Base-by-base conservation (phyloP, 1,140 invertebrate species). In the Trachymyrmex septentrionalis region DNA sequence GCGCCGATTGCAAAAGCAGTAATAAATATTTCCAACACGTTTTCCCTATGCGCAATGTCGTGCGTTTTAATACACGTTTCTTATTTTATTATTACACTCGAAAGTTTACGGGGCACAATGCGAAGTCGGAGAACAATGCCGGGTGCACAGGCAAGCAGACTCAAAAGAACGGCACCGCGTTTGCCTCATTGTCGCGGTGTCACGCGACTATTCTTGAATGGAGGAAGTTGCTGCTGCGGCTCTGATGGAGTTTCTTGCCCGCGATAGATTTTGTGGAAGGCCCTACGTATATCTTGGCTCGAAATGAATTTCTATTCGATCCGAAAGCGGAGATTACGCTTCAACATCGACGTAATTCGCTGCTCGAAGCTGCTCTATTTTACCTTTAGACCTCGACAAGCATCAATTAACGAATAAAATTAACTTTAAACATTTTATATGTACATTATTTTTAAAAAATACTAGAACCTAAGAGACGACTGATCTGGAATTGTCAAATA, bases 151-250 rank as follows among this genome's bases (percentile, higher is more conserved):
- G 48, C 80, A 73, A 27, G 57, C 59, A 34, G 85, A 61, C 55
- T 88, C 87, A 81, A 88, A 88, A 85, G 87, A 86, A 75, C 76
- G 34, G 61, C 76, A 50, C 38, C 53, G 75, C 87, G 72, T 88
- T 86, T 81, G 78, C 87, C 30, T 86, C 87, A 86, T 88, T 86
- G 87, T 88, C 85, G 72, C 76, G 85, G 66, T 81, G 87, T 81
- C 85, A 88, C 85, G 87, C 84, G 85, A 88, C 34, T 77, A 73
- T 85, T 66, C 73, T 75, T 44, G 82, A 87, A 87, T 72, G 53
- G 72, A 61, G 71, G 50, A 77, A 63, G 55, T 53, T 75, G 72
- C 66, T 48, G 64, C 50, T 48, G 76, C 66, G 64, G 55, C 19
- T 73, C 80, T 71, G 77, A 71, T 78, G 77, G 44, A 71, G 82